Evolutionary conservation across 2,888 invertebrate species (phyloP).

Genomic region (Itoplectis maculator): DNA sequence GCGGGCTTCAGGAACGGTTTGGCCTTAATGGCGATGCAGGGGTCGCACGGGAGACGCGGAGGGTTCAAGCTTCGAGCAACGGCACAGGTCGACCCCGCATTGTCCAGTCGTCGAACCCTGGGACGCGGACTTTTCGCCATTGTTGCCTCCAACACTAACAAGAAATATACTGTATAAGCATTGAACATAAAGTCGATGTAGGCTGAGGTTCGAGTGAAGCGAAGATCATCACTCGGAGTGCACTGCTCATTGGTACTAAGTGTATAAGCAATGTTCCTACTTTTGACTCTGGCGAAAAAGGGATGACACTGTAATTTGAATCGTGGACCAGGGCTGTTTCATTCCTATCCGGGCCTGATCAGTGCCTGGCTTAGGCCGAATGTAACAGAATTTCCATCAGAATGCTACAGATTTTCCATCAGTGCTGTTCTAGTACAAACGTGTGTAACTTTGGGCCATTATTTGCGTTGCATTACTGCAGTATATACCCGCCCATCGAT

Average conservation of each 20-base stretch:
- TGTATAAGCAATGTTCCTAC: background rate
- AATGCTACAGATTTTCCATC: too few relatives aligned
- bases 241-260: background rate
- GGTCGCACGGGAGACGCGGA: conserved; percentile 40
- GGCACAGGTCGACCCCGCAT: conserved; percentile 30
- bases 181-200: background rate
- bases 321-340: too few relatives aligned
- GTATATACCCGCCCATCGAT: too few relatives aligned
- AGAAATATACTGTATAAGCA: conserved; percentile 28
- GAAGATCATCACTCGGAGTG: background rate
- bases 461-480: too few relatives aligned
- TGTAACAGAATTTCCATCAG: too few relatives aligned
- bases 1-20: conserved; percentile 20
- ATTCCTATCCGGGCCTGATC: too few relatives aligned
- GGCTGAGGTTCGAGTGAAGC: background rate
- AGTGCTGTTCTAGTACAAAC: too few relatives aligned
- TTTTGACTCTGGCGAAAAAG: too few relatives aligned
- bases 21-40: conserved; percentile 44
- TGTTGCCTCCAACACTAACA: conserved; percentile 36
- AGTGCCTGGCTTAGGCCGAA: too few relatives aligned
- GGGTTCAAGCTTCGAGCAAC: conserved; percentile 12
- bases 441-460: too few relatives aligned
- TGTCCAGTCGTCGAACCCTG: conserved; percentile 35
- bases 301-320: too few relatives aligned
- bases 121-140: conserved; percentile 29